phyloP scores from a whole-genome alignment of 2,888 invertebrate species.

The Mimachlamys varia region DNA sequence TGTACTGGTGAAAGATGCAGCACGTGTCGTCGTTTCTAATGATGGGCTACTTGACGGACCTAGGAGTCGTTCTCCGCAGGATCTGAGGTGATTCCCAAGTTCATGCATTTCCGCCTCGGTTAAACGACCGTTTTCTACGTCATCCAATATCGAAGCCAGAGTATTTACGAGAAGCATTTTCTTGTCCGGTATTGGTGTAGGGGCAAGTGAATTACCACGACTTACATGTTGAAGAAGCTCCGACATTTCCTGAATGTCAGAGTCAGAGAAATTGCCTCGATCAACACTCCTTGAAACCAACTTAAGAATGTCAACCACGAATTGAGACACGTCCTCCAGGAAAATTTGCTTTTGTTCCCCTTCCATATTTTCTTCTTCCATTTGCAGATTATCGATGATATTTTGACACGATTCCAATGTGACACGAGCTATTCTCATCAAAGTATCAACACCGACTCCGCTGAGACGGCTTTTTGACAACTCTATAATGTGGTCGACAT shows the following conservation, averaged over 20 bases:
- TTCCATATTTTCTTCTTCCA: not conserved
- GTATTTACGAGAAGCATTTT: not conserved
- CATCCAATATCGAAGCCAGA: conserved; percentile 42
- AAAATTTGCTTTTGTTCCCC: conserved; percentile 24
- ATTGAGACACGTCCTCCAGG: conserved; percentile 38
- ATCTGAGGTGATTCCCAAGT: conserved; percentile 56
- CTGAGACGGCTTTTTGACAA: conserved; percentile 23
- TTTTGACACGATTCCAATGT: conserved; percentile 36
- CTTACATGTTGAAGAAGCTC: not conserved
- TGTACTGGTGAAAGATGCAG: conserved; percentile 49
- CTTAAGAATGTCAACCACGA: conserved; percentile 45
- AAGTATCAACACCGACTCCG: not conserved
- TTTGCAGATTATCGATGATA: not conserved
- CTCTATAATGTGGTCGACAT: conserved; percentile 43
- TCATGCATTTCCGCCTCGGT: conserved; percentile 44
- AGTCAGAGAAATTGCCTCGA: conserved; percentile 40
- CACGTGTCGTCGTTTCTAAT: not conserved
- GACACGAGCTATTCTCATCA: conserved; percentile 23
- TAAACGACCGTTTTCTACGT: conserved; percentile 51
- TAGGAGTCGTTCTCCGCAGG: conserved; percentile 56
- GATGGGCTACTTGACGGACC: not conserved
- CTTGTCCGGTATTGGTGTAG: not conserved
- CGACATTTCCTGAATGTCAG: conserved; percentile 48
- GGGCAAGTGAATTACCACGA: not conserved
- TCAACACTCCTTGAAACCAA: conserved; percentile 42